These are phyloP conservation scores for Nylanderia fulva DNA, from an alignment of 1,140 invertebrate species.

Conservation along the genomic window DNA sequence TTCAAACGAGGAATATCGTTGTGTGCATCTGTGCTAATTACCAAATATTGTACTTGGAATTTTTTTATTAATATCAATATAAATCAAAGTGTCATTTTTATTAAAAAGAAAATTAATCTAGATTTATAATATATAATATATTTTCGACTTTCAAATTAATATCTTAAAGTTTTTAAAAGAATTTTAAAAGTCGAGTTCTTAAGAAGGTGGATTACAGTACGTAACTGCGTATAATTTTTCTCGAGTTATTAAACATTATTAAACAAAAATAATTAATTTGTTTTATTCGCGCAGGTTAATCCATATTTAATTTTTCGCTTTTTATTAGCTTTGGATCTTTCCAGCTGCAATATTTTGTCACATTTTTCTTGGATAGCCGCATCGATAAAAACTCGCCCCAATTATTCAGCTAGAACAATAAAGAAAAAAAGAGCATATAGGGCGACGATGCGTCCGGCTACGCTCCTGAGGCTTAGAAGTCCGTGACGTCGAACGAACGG, in stretches of 20 bases:
- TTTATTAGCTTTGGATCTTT: too few relatives aligned
- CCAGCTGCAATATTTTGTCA: too few relatives aligned
- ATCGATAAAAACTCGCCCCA: too few relatives aligned
- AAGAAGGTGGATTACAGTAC: not conserved
- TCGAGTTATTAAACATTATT: not conserved
- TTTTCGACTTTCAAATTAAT: not conserved
- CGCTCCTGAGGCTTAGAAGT: conserved; percentile 63
- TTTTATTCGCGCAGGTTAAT: not conserved
- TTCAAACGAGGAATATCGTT: not conserved
- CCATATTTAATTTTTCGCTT: not conserved
- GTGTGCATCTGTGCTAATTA: not conserved
- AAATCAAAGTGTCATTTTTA: not conserved
- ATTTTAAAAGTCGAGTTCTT: not conserved
- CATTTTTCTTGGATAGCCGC: too few relatives aligned
- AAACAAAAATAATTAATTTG: not conserved
- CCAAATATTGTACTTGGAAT: not conserved
- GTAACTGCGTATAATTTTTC: not conserved
- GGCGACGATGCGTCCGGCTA: conserved; percentile 12
- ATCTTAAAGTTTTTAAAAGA: not conserved
- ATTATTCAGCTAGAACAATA: too few relatives aligned
- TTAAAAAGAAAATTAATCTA: not conserved
- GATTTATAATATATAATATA: too few relatives aligned
- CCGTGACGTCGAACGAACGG: conserved; percentile 35
- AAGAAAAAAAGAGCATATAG: too few relatives aligned
- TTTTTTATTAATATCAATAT: not conserved